Evolutionary conservation across 2,888 invertebrate species (phyloP), one percentile per base, ranked within the genome.

Genomic region (Trissonchulus sp.): DNA sequence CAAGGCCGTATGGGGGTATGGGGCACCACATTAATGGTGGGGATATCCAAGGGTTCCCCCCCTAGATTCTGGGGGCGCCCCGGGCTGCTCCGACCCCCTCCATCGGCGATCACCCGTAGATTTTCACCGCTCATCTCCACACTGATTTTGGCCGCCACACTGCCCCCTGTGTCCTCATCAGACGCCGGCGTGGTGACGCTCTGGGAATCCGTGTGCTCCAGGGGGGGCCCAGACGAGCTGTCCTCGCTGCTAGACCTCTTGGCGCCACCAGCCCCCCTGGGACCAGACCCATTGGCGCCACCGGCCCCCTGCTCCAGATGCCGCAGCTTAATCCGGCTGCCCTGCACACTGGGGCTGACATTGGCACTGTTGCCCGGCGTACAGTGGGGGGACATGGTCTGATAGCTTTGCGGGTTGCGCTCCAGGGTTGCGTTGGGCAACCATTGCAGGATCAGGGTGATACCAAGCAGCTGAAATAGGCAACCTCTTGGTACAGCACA

Each of bases 371-470:
- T 62, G 28, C 34, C 73, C 18, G 15, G 8, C 3, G 15, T 68
- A 15, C 15, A 28, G 3, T 62, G 60, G 33, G 63, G 73, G 28
- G 76, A 76, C 8, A 76, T 73, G n/a, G 63, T 60, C 1, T 63
- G 34, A 62, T 90, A 87, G 2, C 91, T 89, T 28, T 90, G 90
- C 28, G 94, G 92, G 83, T 93, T 93, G 85, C 91, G 93, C 78
- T 92, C 90, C 62, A 96, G 87, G 0, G 93, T 92, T 1, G 91
- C 90, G 85, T 96, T 96, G 0, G 96, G 96, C 79, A 96, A 93
- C 96, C 96, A 96, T 77, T 93, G 94, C 1, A 96, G 88, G 79
- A 93, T 91, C 18, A 96, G 87, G 0, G 94, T 95, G 31, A 79
- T 92, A 89, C 84, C 86, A 76, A 83, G 79, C 73, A 76, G 68